These are phyloP conservation scores for Crocodylus rhombifer DNA, from an alignment of 2,797 vertebrate species.

Conservation along the genomic window DNA sequence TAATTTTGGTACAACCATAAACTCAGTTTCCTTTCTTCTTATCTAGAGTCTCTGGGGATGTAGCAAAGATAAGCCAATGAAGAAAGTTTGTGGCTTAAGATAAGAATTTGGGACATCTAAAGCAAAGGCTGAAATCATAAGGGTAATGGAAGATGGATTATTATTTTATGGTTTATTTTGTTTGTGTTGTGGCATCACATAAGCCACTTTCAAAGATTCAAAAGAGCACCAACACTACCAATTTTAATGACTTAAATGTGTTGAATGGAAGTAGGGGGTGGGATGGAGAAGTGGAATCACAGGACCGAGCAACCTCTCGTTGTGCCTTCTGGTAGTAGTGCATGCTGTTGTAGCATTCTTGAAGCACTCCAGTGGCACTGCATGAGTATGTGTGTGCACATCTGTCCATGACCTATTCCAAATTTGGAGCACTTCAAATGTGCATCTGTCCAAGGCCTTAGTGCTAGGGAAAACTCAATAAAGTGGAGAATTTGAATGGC, in stretches of 20 bases:
- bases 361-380: too few relatives aligned
- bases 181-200: neutral
- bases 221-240: neutral
- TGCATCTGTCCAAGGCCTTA: neutral
- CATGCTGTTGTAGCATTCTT: too few relatives aligned
- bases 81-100: neutral
- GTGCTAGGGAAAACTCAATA: neutral
- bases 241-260: neutral
- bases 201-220: neutral
- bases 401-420: too few relatives aligned
- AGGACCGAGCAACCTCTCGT: too few relatives aligned
- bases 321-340: too few relatives aligned
- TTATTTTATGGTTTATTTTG: neutral
- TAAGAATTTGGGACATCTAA: neutral
- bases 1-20: neutral
- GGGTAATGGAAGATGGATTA: neutral
- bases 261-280: too few relatives aligned
- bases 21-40: neutral
- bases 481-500: neutral
- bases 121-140: neutral
- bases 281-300: too few relatives aligned
- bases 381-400: too few relatives aligned
- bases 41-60: neutral
- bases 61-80: neutral
- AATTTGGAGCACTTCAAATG: too few relatives aligned